phyloP scores from a whole-genome alignment of 2,888 invertebrate genomes.

The Mesopsocus fuscifrons region DNA sequence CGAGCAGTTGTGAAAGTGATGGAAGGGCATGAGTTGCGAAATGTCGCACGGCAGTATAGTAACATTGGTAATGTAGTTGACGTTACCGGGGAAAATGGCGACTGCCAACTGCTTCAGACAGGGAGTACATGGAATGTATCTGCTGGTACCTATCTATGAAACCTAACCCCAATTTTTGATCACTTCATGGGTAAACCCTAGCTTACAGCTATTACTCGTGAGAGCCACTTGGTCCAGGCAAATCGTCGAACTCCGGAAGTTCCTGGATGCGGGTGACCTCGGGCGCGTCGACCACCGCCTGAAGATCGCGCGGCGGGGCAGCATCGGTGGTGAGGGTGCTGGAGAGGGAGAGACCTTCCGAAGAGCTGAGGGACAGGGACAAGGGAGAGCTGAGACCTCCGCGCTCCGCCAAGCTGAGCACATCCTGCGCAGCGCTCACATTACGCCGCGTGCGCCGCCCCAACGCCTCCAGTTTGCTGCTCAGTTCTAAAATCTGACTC shows the following conservation, averaged over 20 bases:
- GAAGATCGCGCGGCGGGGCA: not conserved
- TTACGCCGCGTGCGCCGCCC: not conserved
- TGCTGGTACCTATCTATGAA: no score
- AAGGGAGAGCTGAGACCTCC: slow-evolving; percentile 15
- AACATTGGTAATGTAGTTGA: no score
- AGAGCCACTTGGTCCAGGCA: no score
- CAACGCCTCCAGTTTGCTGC: not conserved
- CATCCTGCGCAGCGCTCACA: slow-evolving; percentile 7
- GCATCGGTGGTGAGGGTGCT: not conserved
- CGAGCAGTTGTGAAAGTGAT: no score
- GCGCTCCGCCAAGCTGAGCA: slow-evolving; percentile 1
- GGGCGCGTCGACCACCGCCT: not conserved
- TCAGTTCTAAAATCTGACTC: slow-evolving; percentile 32
- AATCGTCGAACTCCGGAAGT: not conserved
- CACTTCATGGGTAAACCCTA: no score
- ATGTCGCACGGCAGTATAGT: no score
- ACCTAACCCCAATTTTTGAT: no score
- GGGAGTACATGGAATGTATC: no score
- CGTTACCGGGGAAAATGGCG: no score
- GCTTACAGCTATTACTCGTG: no score
- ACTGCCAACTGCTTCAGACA: no score
- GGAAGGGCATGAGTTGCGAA: no score
- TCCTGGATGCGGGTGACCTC: slow-evolving; percentile 1
- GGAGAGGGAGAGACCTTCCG: slow-evolving; percentile 14
- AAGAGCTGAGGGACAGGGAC: slow-evolving; percentile 15